Evolutionary conservation across 2,797 vertebrate species (phyloP), one percentile per base, ranked within the genome.

Genomic region (Enteromius fasciolatus): DNA sequence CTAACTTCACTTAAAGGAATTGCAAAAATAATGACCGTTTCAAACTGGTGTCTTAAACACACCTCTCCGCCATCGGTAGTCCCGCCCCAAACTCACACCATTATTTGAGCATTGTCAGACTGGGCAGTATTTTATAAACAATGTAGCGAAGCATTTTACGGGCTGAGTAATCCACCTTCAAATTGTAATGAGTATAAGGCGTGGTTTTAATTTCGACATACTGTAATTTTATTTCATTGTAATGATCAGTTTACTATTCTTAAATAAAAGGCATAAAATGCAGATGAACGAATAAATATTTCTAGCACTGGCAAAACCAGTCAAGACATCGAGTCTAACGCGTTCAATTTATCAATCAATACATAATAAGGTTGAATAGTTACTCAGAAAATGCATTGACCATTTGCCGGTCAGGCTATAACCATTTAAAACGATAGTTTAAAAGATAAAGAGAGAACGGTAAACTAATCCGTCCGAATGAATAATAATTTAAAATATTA

Each of bases 21-120:
- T 76, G 52, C 54, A 59, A 76, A 76, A 41, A 59, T 59, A 59
- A 41, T 59, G n/a, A 18, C n/a, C 52, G 14, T 76, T 76, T 76
- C 14, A 59, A 75, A 75, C 33, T 39, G 46, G 48, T 52, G 48
- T 73, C 28, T 36, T 52, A 33, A 73, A 36, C 18, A 54, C 72
- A 15, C 3, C 48, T 20, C 15, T 74, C 20, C 36, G 20, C 33
- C 50, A 39, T 57, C 28, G 33, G 50, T 39, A 57, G 33, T 52
- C 50, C 72, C 50, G 50, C 50, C 72, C 50, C 7, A 39, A 75
- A 50, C 31, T 74, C 50, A 23, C 31, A 39, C 12, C 50, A 75
- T 33, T n/a, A 73, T 36, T 33, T 74, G 10, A 54, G 20, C 4
- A 3, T 23, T 23, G 72, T 23, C 28, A 36, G 72, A 39, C 31